Percentiles rank a stretch among this genome's conserved stretches.
Conservation (phyloP, 1,140 invertebrate species). For the Pseudomyrmex concolor region DNA sequence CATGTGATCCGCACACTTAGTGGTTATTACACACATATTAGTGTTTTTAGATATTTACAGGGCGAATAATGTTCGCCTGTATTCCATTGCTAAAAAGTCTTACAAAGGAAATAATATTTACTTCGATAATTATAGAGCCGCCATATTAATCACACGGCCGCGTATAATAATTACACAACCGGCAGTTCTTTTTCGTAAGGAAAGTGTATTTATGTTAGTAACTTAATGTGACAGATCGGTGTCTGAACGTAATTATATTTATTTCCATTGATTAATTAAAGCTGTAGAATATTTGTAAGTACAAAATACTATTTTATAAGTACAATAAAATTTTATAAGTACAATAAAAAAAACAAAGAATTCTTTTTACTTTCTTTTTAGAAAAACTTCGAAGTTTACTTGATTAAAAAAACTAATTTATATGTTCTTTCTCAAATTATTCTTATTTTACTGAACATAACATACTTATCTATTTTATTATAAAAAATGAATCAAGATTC, state of each 20-base stretch:
- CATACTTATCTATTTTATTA: not conserved
- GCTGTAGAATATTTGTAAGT: not conserved
- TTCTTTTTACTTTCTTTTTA: not conserved
- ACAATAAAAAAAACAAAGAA: not conserved
- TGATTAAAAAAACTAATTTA: not conserved
- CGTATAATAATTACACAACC: too few relatives aligned
- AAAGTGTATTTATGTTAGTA: too few relatives aligned
- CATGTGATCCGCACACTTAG: too few relatives aligned
- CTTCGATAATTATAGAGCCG: too few relatives aligned
- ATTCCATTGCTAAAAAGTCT: too few relatives aligned
- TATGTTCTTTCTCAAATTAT: not conserved
- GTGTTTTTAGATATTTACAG: too few relatives aligned
- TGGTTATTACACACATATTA: too few relatives aligned
- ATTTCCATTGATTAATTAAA: not conserved
- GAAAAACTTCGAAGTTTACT: not conserved
- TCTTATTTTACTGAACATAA: not conserved
- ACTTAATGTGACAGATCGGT: not conserved
- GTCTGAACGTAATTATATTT: constrained; percentile 1
- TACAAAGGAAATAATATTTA: too few relatives aligned
- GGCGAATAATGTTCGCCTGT: too few relatives aligned
- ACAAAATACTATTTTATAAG: not conserved
- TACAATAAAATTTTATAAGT: not conserved
- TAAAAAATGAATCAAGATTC: not conserved
- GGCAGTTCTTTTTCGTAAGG: too few relatives aligned
- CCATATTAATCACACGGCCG: too few relatives aligned